Percentiles rank a stretch among this genome's conserved stretches.
phyloP scores from a whole-genome alignment of 2,888 invertebrate species.

The Blera fallax region DNA sequence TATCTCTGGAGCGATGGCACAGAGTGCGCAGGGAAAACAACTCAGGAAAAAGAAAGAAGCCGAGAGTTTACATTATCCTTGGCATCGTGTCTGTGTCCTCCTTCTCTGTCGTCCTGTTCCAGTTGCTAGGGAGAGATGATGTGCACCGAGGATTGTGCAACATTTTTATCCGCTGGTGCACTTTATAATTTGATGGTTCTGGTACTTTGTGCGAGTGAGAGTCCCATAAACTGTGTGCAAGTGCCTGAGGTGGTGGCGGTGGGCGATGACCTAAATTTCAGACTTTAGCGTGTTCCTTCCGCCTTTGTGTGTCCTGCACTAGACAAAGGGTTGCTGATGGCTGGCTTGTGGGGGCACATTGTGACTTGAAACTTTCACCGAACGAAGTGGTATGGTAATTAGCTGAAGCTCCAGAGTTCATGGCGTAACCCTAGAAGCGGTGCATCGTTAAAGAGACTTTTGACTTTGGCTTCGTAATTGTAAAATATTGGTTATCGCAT shows the following conservation, averaged over 20 bases:
- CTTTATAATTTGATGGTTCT: constrained; percentile 66
- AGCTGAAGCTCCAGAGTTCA: constrained; percentile 39
- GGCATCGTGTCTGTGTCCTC: constrained; percentile 21
- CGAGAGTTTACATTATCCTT: constrained; percentile 35
- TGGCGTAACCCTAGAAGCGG: constrained; percentile 4
- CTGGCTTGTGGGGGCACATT: not conserved
- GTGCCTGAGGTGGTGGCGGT: not conserved
- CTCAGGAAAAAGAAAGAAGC: not conserved
- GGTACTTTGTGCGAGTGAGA: constrained; percentile 52
- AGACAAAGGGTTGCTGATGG: constrained; percentile 5
- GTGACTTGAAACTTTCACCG: constrained; percentile 46
- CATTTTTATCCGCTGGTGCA: constrained; percentile 67
- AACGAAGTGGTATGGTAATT: constrained; percentile 62
- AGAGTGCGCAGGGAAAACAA: not conserved
- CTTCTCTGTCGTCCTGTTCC: not conserved
- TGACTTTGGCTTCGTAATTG: constrained; percentile 65
- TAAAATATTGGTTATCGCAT: constrained; percentile 57
- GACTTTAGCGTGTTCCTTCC: constrained; percentile 4
- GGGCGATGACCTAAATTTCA: constrained; percentile 55
- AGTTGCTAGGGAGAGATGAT: constrained; percentile 44
- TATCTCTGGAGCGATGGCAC: not conserved
- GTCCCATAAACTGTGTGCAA: constrained; percentile 18
- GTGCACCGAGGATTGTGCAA: constrained; percentile 55
- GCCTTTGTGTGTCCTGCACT: constrained; percentile 23
- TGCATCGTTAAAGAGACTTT: constrained; percentile 60